A percentile compares a stretch with the other conserved stretches of the same genome.
phyloP scores from a whole-genome alignment of 2,888 invertebrate genomes.

The Tridacna gigas region DNA sequence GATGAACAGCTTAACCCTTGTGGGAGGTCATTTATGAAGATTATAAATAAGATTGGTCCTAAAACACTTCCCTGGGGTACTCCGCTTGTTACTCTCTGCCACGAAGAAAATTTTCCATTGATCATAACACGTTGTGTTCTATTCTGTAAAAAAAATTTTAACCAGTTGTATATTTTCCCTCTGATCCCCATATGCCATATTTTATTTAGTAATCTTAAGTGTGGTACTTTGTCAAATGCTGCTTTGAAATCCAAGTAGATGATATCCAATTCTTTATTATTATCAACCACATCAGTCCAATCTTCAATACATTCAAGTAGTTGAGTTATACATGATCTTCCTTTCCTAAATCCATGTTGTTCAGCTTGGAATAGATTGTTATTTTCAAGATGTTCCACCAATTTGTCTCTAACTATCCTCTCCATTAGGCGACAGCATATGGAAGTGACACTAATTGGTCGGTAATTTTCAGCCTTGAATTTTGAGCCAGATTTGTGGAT shows the following conservation, averaged over 20 bases:
- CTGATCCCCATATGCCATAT: constrained; percentile 21
- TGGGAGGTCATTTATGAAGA: constrained; percentile 28
- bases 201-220: constrained; percentile 35
- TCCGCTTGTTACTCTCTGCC: constrained; percentile 24
- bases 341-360: constrained; percentile 31
- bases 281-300: background rate
- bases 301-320: constrained; percentile 26
- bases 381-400: constrained; percentile 4
- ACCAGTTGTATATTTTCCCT: constrained; percentile 31
- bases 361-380: constrained; percentile 7
- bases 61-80: constrained; percentile 33
- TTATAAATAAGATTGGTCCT: constrained; percentile 28
- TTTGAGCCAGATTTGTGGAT: constrained; percentile 22
- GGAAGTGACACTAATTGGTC: constrained; percentile 30
- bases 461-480: constrained; percentile 20
- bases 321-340: constrained; percentile 22
- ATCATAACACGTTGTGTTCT: constrained; percentile 26
- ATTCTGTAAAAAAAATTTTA: constrained; percentile 19
- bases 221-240: constrained; percentile 43
- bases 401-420: constrained; percentile 10
- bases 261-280: constrained; percentile 18
- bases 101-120: constrained; percentile 8
- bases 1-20: background rate
- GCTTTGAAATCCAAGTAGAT: constrained; percentile 43
- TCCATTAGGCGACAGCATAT: constrained; percentile 29